A percentile compares a stretch with the other conserved stretches of the same genome.
Evolutionary conservation across 1,140 invertebrate species (phyloP).

Genomic region (Formica selysi): DNA sequence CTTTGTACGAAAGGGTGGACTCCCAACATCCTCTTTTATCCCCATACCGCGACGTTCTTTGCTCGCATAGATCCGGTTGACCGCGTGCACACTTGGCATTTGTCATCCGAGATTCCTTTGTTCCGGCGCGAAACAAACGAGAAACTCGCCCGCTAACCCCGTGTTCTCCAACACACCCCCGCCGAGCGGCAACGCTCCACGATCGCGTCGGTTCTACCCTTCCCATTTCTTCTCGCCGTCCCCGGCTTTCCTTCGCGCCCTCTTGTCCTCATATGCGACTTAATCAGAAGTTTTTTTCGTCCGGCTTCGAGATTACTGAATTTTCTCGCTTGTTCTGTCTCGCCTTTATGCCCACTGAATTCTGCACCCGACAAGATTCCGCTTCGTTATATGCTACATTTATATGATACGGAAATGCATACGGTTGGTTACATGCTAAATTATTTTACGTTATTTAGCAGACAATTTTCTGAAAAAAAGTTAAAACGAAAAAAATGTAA

Average conservation of each 20-base stretch:
- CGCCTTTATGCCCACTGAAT: slow-evolving; percentile 32
- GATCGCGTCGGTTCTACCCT: slow-evolving; percentile 32
- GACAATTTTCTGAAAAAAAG: background rate
- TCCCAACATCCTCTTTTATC: slow-evolving; percentile 33
- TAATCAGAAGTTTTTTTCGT: slow-evolving; percentile 58
- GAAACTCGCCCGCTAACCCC: slow-evolving; percentile 21
- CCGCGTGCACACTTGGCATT: slow-evolving; percentile 77
- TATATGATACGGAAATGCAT: slow-evolving; percentile 43
- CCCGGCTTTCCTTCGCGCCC: slow-evolving; percentile 1
- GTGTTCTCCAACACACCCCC: background rate
- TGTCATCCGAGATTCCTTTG: slow-evolving; percentile 79
- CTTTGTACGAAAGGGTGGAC: slow-evolving; percentile 58
- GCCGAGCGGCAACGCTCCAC: slow-evolving; percentile 7
- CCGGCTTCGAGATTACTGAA: slow-evolving; percentile 42
- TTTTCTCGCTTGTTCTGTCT: slow-evolving; percentile 44
- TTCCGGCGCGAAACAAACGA: slow-evolving; percentile 76
- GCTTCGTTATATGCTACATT: slow-evolving; percentile 40
- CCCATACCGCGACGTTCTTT: slow-evolving; percentile 56
- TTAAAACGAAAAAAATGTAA: background rate
- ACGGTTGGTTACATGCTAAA: slow-evolving; percentile 45
- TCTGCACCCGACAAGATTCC: slow-evolving; percentile 33
- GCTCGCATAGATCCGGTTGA: slow-evolving; percentile 74
- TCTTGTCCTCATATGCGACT: slow-evolving; percentile 37
- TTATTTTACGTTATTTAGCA: slow-evolving; percentile 38
- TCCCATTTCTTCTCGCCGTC: slow-evolving; percentile 36